phyloP scores from a whole-genome alignment of 2,888 invertebrate genomes.

The Nemapogon koenigi region DNA sequence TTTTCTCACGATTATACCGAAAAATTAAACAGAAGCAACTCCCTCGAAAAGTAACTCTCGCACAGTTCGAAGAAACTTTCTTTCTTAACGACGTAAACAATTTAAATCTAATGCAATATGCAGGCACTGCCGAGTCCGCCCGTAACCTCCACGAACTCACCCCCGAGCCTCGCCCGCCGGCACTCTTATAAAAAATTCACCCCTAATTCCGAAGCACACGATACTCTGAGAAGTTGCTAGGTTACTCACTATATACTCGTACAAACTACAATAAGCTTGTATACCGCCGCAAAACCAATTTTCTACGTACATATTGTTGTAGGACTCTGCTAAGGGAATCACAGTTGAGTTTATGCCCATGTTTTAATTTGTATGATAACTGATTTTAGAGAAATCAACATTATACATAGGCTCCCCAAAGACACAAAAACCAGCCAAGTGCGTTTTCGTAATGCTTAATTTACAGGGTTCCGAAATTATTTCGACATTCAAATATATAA shows the following conservation, averaged over 20 bases:
- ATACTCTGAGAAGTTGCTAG: slow-evolving; percentile 19
- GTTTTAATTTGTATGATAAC: no score
- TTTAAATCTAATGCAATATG: slow-evolving; percentile 63
- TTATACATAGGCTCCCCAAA: no score
- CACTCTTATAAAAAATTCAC: slow-evolving; percentile 42
- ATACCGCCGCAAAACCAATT: slow-evolving; percentile 5
- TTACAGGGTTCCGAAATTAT: no score
- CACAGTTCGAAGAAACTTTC: slow-evolving; percentile 41
- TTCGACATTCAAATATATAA: no score
- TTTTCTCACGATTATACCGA: slow-evolving; percentile 24
- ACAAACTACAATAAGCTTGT: slow-evolving; percentile 5
- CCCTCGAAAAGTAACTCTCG: slow-evolving; percentile 26
- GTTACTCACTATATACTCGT: slow-evolving; percentile 24
- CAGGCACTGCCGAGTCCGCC: slow-evolving; percentile 32
- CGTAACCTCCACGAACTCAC: background rate
- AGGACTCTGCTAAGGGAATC: no score
- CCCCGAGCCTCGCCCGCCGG: background rate
- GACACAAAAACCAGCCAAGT: no score
- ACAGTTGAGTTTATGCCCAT: no score
- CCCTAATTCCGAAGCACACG: slow-evolving; percentile 29
- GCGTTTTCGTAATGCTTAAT: no score
- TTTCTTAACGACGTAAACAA: slow-evolving; percentile 63
- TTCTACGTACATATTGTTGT: slow-evolving; percentile 18
- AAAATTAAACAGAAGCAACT: slow-evolving; percentile 29
- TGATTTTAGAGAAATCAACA: no score